These are phyloP conservation scores for Melanocharis versteri DNA, from an alignment of 2,113 vertebrate genomes.

Conservation along the genomic window DNA sequence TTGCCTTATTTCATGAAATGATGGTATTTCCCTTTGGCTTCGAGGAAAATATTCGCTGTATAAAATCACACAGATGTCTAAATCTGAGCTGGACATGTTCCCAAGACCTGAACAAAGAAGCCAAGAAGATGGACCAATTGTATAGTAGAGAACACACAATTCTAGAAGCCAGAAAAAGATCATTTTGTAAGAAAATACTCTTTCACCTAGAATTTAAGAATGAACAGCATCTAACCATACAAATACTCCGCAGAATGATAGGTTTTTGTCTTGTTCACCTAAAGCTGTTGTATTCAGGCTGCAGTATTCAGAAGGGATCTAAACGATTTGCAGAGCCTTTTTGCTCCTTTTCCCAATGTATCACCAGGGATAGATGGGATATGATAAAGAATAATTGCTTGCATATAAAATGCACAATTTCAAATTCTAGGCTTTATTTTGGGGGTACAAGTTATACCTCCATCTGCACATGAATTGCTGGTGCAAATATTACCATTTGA, in stretches of 20 bases:
- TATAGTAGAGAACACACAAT: not conserved
- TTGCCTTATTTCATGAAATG: not conserved
- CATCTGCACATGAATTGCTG: conserved; percentile 45
- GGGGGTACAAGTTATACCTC: conserved; percentile 6
- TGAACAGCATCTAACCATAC: not conserved
- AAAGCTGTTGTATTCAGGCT: not conserved
- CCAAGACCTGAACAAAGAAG: conserved; percentile 4
- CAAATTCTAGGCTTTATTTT: conserved; percentile 5
- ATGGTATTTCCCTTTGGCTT: not conserved
- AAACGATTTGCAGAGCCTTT: not conserved
- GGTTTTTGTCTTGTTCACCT: not conserved
- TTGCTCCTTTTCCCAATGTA: not conserved
- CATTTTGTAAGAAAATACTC: not conserved
- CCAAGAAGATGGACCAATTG: not conserved
- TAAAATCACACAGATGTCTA: not conserved
- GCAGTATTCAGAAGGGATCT: not conserved
- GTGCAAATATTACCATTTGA: conserved; percentile 49
- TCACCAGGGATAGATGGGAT: not conserved
- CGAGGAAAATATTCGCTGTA: not conserved
- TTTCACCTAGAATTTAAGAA: not conserved
- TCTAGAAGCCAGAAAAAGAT: not conserved
- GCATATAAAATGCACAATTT: conserved; percentile 4
- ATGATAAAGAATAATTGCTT: not conserved
- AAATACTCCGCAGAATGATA: not conserved
- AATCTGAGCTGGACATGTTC: not conserved